These are phyloP conservation scores for Poeciliopsis gracilis DNA, from an alignment of 2,797 vertebrate genomes.

Conservation along the genomic window DNA sequence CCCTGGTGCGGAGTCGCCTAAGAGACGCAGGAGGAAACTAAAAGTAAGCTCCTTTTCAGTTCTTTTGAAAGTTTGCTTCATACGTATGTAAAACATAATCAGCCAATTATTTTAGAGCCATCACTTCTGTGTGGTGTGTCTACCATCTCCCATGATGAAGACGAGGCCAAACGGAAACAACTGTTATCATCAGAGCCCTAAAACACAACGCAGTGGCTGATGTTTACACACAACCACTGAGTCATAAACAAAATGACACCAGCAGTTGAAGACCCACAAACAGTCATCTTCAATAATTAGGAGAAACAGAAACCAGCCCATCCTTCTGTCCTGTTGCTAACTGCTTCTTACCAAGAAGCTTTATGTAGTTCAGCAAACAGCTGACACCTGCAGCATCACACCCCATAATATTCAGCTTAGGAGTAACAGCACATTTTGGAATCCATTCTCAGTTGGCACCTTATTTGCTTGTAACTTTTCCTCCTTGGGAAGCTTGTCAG, in stretches of 20 bases:
- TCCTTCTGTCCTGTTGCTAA: not conserved
- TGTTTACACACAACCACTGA: not conserved
- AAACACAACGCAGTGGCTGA: not conserved
- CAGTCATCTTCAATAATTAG: not conserved
- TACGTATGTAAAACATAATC: not conserved
- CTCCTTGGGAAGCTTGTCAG: not conserved
- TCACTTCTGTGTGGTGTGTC: not conserved
- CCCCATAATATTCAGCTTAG: not conserved
- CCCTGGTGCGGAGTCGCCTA: slow-evolving; percentile 96
- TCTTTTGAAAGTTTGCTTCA: not conserved
- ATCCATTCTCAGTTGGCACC: not conserved
- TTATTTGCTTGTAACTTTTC: not conserved
- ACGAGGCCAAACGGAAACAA: not conserved
- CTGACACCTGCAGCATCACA: not conserved
- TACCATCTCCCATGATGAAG: not conserved
- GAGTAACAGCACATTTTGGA: not conserved
- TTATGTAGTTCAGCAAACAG: not conserved
- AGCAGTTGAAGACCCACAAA: not conserved
- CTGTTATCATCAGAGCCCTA: not conserved
- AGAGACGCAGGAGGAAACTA: slow-evolving; percentile 12
- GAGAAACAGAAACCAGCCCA: not conserved
- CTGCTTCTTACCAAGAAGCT: not conserved
- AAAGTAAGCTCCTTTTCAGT: not conserved
- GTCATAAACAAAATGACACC: not conserved
- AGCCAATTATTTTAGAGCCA: not conserved